These are phyloP conservation scores for Diacarnus erythraeanus DNA, from an alignment of 37 sponge, comb jelly and placozoan species.

Conservation along the genomic window DNA sequence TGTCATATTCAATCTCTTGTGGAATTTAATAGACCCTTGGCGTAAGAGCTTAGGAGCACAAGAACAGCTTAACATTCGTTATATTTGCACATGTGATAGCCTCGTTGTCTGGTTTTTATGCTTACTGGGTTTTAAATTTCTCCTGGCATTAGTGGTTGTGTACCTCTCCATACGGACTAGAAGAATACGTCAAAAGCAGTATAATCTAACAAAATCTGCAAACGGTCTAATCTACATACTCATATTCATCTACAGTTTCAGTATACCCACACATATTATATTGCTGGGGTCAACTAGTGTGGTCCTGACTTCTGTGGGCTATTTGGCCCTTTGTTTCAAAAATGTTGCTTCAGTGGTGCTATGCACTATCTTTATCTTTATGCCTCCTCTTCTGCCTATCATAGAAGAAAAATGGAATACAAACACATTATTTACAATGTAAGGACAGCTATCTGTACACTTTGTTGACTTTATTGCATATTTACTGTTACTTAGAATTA, in stretches of 20 bases:
- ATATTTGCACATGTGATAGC: conserved; percentile 3
- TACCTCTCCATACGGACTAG: conserved; percentile 8
- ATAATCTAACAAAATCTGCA: background rate
- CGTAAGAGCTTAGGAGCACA: background rate
- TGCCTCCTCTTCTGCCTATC: background rate
- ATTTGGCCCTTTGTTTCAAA: background rate
- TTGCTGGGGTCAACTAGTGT: background rate
- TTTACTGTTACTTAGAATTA: too few relatives aligned
- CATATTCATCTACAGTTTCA: background rate
- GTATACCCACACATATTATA: background rate
- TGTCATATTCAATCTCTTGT: background rate
- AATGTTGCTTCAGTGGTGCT: background rate
- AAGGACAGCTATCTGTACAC: too few relatives aligned
- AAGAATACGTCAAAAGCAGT: background rate
- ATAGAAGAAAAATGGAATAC: background rate
- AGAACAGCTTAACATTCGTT: background rate
- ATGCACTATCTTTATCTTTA: conserved; percentile 2
- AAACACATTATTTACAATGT: too few relatives aligned
- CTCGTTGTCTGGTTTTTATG: background rate
- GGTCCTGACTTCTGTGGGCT: background rate
- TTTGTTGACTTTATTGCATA: too few relatives aligned
- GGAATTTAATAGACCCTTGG: conserved; percentile 8
- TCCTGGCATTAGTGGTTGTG: background rate
- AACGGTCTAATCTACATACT: background rate
- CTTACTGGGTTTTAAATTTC: background rate